A percentile compares a stretch with the other conserved stretches of the same genome.
Evolutionary conservation across 2,888 invertebrate species (phyloP).

Genomic region (Agelastica alni): DNA sequence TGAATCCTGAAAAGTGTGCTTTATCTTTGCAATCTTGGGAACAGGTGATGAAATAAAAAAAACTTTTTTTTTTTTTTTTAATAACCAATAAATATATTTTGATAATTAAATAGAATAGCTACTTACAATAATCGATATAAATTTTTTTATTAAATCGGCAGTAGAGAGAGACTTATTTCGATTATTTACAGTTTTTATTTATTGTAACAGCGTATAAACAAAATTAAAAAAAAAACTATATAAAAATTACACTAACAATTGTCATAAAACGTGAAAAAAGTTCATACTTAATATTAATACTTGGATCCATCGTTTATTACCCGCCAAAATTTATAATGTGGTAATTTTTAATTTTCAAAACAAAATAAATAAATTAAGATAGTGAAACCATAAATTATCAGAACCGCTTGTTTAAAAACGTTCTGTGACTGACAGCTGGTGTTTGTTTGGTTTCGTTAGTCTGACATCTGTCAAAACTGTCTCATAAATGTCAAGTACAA

Average conservation of each 20-base stretch:
- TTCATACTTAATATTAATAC: neutral
- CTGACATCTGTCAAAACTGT: too few species aligned
- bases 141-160: slow-evolving; percentile 11
- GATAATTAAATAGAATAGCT: slow-evolving; percentile 5
- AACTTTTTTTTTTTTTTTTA: too few species aligned
- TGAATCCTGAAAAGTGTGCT: too few species aligned
- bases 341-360: neutral
- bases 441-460: too few species aligned
- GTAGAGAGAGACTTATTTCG: slow-evolving; percentile 6
- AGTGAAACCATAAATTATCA: neutral
- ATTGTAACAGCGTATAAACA: slow-evolving; percentile 9
- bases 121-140: slow-evolving; percentile 12
- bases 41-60: too few species aligned
- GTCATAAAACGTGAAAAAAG: neutral
- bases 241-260: slow-evolving; percentile 2
- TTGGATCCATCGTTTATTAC: too few species aligned
- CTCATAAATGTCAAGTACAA: too few species aligned
- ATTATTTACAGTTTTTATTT: slow-evolving; percentile 6
- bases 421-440: too few species aligned
- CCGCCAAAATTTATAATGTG: neutral
- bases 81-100: slow-evolving; percentile 19
- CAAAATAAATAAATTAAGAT: neutral
- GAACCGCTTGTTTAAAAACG: neutral
- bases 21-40: too few species aligned
- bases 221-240: slow-evolving; percentile 8